Evolutionary conservation across 2,113 vertebrate genomes (phyloP).

Genomic region (Melanotaenia duboulayi): DNA sequence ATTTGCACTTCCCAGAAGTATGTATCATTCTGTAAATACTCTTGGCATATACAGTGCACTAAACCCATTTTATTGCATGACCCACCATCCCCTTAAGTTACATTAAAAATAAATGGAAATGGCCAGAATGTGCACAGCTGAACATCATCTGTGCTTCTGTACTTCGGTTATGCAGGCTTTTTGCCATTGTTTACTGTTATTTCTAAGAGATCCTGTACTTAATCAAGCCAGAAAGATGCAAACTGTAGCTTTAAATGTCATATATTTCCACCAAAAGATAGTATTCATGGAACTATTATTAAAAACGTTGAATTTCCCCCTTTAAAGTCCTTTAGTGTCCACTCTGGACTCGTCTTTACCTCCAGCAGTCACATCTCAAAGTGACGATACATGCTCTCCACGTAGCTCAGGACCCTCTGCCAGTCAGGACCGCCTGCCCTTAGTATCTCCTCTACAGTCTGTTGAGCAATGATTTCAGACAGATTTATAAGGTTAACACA

Average conservation of each 20-base stretch:
- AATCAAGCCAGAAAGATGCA: not conserved
- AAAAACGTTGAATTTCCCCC: not conserved
- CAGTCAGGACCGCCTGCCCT: slow-evolving; percentile 83
- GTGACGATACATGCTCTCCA: slow-evolving; percentile 85
- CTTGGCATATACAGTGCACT: not conserved
- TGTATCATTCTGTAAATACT: too few relatives aligned
- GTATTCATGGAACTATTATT: not conserved
- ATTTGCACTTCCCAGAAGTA: too few relatives aligned
- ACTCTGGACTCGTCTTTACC: slow-evolving; percentile 3
- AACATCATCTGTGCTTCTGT: not conserved
- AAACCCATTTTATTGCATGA: not conserved
- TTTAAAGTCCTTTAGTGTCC: not conserved
- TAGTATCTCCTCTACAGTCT: slow-evolving; percentile 85
- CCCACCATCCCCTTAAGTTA: not conserved
- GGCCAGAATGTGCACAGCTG: not conserved
- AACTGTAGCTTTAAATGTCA: slow-evolving; percentile 4
- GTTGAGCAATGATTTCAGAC: slow-evolving; percentile 18
- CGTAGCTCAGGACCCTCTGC: slow-evolving; percentile 85
- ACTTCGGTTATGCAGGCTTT: slow-evolving; percentile 15
- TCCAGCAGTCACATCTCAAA: slow-evolving; percentile 82
- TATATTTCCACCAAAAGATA: not conserved
- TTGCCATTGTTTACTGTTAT: not conserved
- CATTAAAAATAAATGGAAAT: slow-evolving; percentile 6
- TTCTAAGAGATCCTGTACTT: not conserved
- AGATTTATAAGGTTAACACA: not conserved